Evolutionary conservation across 2,797 vertebrate genomes (phyloP).

Genomic region (Poeciliopsis turneri): DNA sequence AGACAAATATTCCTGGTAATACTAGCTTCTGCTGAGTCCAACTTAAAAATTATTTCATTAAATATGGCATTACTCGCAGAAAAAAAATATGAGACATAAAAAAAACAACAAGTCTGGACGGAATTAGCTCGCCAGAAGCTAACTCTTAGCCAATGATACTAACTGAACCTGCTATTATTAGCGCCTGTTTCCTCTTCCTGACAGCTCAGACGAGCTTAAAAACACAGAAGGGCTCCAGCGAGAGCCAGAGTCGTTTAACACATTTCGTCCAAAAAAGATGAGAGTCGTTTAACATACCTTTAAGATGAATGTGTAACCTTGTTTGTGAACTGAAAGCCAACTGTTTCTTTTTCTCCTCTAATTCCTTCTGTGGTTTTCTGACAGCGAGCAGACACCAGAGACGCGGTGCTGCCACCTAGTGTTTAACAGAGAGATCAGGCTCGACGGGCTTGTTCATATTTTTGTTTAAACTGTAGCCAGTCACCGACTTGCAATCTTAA

Average conservation of each 20-base stretch:
- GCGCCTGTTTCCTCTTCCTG: slow-evolving; percentile 55
- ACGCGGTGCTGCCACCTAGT: slow-evolving; percentile 47
- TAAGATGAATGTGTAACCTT: slow-evolving; percentile 60
- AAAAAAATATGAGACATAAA: neutral
- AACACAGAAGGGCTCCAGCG: slow-evolving; percentile 6
- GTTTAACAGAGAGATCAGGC: slow-evolving; percentile 2
- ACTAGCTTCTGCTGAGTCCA: slow-evolving; percentile 42
- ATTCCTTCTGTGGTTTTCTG: slow-evolving; percentile 58
- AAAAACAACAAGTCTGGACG: neutral
- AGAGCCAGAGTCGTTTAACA: neutral
- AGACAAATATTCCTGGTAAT: slow-evolving; percentile 52
- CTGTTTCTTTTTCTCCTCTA: slow-evolving; percentile 44
- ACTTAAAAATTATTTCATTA: slow-evolving; percentile 21
- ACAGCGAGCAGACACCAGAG: neutral
- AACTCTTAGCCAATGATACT: slow-evolving; percentile 44
- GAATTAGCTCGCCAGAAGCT: slow-evolving; percentile 30
- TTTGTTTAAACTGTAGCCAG: neutral
- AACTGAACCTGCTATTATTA: slow-evolving; percentile 48
- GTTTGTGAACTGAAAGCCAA: slow-evolving; percentile 67
- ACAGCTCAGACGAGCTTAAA: slow-evolving; percentile 27
- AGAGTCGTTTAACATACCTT: slow-evolving; percentile 53
- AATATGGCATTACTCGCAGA: slow-evolving; percentile 10
- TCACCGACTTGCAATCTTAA: neutral
- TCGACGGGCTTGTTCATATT: neutral
- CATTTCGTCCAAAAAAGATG: slow-evolving; percentile 35